Percentiles rank a stretch among this genome's conserved stretches.
Evolutionary conservation across 2,888 invertebrate species (phyloP).

Genomic region (Panopea generosa): DNA sequence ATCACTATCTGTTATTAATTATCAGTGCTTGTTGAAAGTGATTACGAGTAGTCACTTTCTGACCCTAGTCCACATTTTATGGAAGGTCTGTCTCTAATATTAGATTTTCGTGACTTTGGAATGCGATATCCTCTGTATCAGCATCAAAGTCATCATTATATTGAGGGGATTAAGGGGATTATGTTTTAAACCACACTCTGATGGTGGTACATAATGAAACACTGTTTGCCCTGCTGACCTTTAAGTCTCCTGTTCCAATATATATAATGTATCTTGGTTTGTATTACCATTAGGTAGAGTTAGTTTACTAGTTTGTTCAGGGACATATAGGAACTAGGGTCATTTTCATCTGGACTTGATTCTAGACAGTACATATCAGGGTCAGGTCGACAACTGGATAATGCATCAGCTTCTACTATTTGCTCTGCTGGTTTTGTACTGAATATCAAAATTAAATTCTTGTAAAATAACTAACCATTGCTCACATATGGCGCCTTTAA

Average conservation of each 20-base stretch:
- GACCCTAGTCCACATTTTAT: no score
- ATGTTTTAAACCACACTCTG: neutral
- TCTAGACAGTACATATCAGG: neutral
- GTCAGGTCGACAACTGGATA: slow-evolving; percentile 14
- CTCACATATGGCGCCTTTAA: slow-evolving; percentile 37
- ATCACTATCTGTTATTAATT: no score
- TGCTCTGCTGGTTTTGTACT: slow-evolving; percentile 41
- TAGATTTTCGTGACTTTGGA: no score
- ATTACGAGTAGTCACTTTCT: no score
- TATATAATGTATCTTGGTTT: neutral
- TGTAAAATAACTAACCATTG: slow-evolving; percentile 35
- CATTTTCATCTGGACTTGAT: slow-evolving; percentile 40
- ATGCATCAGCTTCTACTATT: slow-evolving; percentile 28
- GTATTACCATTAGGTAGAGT: slow-evolving; percentile 38
- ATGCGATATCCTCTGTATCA: slow-evolving; percentile 1
- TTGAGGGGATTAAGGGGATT: neutral
- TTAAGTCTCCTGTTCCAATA: neutral
- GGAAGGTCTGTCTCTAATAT: no score
- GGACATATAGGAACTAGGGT: slow-evolving; percentile 30
- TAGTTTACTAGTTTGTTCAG: no score
- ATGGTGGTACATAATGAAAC: no score
- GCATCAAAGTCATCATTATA: slow-evolving; percentile 16
- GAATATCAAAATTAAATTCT: slow-evolving; percentile 45
- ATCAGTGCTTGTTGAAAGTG: no score
- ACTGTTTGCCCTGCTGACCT: no score